phyloP scores from a whole-genome alignment of 2,113 vertebrate genomes.

The Gallinago paraguaiae region DNA sequence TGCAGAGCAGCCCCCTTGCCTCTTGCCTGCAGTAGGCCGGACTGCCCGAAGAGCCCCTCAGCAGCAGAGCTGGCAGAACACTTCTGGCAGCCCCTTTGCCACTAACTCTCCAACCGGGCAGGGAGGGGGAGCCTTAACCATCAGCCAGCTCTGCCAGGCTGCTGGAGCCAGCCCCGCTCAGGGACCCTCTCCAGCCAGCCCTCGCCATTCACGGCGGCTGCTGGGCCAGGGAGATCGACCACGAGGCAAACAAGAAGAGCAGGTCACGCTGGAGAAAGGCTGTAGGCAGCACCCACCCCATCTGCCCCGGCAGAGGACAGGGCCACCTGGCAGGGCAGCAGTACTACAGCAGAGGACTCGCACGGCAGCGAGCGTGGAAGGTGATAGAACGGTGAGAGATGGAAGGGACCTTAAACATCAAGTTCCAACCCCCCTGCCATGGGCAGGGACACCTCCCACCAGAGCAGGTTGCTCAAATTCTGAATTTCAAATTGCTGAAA shows the following conservation, averaged over 20 bases:
- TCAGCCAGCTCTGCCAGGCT: background rate
- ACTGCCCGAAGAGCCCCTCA: too few relatives aligned
- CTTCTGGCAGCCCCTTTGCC: background rate
- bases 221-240: fast-evolving
- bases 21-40: too few relatives aligned
- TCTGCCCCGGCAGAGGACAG: background rate
- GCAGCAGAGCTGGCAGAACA: background rate
- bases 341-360: fast-evolving
- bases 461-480: too few relatives aligned
- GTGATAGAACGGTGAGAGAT: too few relatives aligned
- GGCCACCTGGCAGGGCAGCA: background rate
- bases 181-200: background rate
- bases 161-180: background rate
- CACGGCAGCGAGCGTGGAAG: fast-evolving
- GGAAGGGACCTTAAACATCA: too few relatives aligned
- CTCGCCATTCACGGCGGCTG: background rate
- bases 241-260: background rate
- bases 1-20: background rate
- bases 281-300: background rate
- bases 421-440: too few relatives aligned
- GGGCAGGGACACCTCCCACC: too few relatives aligned
- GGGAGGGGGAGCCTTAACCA: background rate
- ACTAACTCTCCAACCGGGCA: background rate
- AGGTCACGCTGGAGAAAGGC: background rate
- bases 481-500: too few relatives aligned